Base-by-base conservation (phyloP, 1,140 invertebrate genomes). In the Drosophila nannoptera region DNA sequence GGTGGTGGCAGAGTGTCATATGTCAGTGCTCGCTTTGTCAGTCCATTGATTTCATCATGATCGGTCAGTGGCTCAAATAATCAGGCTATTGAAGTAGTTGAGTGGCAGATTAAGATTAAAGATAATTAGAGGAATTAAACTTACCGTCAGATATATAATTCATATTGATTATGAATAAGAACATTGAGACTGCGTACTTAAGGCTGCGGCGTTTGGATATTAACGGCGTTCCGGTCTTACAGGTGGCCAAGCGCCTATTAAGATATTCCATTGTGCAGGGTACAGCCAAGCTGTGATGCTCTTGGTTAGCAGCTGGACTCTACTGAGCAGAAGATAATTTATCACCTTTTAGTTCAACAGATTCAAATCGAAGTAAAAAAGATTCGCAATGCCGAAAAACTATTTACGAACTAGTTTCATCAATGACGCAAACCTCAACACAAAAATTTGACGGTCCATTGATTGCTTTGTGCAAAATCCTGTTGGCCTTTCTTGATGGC, bases 251-350 rank as follows among this genome's bases (percentile, higher is more conserved):
- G 16, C 56, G 50, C 40, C 45, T 54, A 54, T 61, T 45, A 31
- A 59, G 66, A 74, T 77, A 62, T 45, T 77, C 77, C 80, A 84
- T 84, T 74, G 77, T 74, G 56, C 12, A 71, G 60, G 77, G 48
- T 68, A 84, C 78, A 72, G 78, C 78, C 73, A 73, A 66, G 70
- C 75, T 75, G 78, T 62, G 73, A 73, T 49, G 58, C 81, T 84
- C 54, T 52, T 53, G 2, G 12, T 14, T 45, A 65, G 43, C 52
- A 49, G 62, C 59, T 40, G 46, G 68, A 55, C 32, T 46, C 52
- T 49, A 78, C 53, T 66, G 68, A 61, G 76, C 33, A 73, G 46
- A 14, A 5, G 12, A 38, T 38, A 29, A 12, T 49, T 32, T 12
- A 8, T 2, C n/a, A 49, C 40, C 4, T 36, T 36, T 36, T 43